Conservation (phyloP, 2,113 vertebrate genomes). For the Pollimyrus isidori region DNA sequence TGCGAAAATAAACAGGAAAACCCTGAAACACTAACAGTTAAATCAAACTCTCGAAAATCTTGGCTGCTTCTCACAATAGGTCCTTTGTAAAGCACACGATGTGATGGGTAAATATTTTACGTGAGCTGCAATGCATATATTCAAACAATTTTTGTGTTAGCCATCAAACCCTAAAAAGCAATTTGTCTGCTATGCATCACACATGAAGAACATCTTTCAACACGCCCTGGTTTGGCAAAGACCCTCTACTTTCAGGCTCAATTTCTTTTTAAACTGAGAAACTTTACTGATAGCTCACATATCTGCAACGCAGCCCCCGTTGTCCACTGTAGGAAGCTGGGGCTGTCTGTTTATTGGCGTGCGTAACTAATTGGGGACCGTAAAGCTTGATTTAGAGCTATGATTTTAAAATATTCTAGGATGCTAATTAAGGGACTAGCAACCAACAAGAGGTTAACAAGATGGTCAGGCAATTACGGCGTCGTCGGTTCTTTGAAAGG, state of each 20-base stretch:
- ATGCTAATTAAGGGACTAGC: slow-evolving; percentile 13
- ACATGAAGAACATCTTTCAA: slow-evolving; percentile 1
- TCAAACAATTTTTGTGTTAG: slow-evolving; percentile 44
- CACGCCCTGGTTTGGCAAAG: not conserved
- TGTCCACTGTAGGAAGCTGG: not conserved
- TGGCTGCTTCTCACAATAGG: slow-evolving; percentile 66
- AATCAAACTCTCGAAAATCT: slow-evolving; percentile 63
- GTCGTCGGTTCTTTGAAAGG: slow-evolving; percentile 14
- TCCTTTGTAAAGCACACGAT: slow-evolving; percentile 54
- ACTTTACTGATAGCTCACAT: slow-evolving; percentile 1
- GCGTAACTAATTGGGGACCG: slow-evolving; percentile 28
- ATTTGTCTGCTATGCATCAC: not conserved
- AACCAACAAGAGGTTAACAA: slow-evolving; percentile 13
- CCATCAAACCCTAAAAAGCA: slow-evolving; percentile 6
- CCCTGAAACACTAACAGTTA: slow-evolving; percentile 68
- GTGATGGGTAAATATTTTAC: slow-evolving; percentile 69
- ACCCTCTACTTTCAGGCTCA: not conserved
- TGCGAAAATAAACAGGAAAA: slow-evolving; percentile 74
- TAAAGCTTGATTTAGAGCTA: slow-evolving; percentile 4
- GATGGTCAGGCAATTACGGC: slow-evolving; percentile 9
- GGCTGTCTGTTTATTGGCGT: slow-evolving; percentile 15
- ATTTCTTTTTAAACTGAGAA: not conserved
- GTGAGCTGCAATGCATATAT: slow-evolving; percentile 60
- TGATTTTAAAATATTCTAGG: slow-evolving; percentile 14
- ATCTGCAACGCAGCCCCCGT: not conserved